Percentiles rank a stretch among this genome's conserved stretches.
Evolutionary conservation across 1,140 invertebrate genomes (phyloP).

Genomic region (Phocides pigmalion): DNA sequence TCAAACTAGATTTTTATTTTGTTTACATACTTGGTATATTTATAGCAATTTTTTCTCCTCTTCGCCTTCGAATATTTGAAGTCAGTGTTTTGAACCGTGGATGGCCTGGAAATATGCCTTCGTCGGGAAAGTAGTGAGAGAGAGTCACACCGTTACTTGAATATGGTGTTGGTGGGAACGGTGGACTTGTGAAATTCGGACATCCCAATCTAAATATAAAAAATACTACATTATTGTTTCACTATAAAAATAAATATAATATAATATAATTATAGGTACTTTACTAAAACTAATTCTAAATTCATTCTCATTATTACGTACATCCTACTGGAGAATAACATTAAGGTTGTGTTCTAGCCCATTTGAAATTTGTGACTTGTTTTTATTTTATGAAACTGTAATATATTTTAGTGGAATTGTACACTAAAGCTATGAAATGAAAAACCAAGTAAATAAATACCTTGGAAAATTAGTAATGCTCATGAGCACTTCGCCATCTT

Average conservation of each 20-base stretch:
- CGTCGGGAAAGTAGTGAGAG: slow-evolving; percentile 98
- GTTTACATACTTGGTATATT: slow-evolving; percentile 93
- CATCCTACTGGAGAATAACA: no score
- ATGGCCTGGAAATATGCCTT: slow-evolving; percentile 96
- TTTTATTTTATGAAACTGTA: no score
- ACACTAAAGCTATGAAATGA: no score
- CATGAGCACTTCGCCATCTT: slow-evolving; percentile 93
- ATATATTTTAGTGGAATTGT: no score
- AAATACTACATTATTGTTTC: no score
- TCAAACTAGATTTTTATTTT: no score
- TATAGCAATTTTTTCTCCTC: slow-evolving; percentile 97
- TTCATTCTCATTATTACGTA: no score
- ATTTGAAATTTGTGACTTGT: no score
- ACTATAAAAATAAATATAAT: background rate
- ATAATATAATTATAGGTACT: background rate
- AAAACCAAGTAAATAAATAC: slow-evolving; percentile 75
- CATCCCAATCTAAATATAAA: slow-evolving; percentile 90
- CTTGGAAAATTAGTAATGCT: slow-evolving; percentile 97
- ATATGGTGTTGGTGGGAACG: slow-evolving; percentile 87
- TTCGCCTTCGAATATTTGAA: slow-evolving; percentile 94
- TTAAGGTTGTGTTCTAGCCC: no score
- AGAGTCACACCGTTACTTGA: slow-evolving; percentile 86
- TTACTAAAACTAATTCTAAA: no score
- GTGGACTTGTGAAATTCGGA: slow-evolving; percentile 94
- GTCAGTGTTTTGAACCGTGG: slow-evolving; percentile 98